Base-by-base conservation (phyloP, 2,888 invertebrate genomes). In the Orchesella flavescens region DNA sequence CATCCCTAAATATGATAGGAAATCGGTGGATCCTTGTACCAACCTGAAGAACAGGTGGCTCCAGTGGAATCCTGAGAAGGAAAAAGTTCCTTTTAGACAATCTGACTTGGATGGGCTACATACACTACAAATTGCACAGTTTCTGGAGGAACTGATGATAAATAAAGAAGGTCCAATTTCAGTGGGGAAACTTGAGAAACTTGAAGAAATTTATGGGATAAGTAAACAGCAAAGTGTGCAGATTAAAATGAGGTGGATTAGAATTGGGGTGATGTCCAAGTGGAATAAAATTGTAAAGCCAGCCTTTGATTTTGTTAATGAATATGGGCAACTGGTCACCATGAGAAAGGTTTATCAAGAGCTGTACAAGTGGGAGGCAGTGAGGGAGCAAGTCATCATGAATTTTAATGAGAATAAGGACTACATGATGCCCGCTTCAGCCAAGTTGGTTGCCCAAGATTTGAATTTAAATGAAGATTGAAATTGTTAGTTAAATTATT, bases 301-400 rank as follows among this genome's bases (percentile, higher is more conserved):
- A 17, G 94, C 94, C 0, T 91, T 97, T 78, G 90, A 93, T 19
- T 97, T 97, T 91, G 93, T 96, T 10, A 95, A 95, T 87, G 92
- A 93, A 19, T 94, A 95, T 89, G 97, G 97, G 49, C 93, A 98
- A 75, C 95, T 97, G 95, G 97, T 97, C 90, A 98, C 53, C 24
- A 59, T 74, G 15, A 57, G 74, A 68, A 65, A 63, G 15, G 23
- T 80, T 88, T 90, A 34, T 89, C 91, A 92, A 85, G 96, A 96
- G 89, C 91, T 97, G 81, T 95, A 94, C 88, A 92, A 91, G 0
- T 97, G 97, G 97, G 93, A 94, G 84, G 93, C 92, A 24, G 93
- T 93, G 0, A 92, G 94, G 84, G 90, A 92, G 0, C 90, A 89
- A 85, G 94, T 96, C 0, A 92, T 96, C 66, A 92, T 93, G 34